Conservation (phyloP, 37 sponge, comb jelly and placozoan genomes). For the Sycon ciliatum region DNA sequence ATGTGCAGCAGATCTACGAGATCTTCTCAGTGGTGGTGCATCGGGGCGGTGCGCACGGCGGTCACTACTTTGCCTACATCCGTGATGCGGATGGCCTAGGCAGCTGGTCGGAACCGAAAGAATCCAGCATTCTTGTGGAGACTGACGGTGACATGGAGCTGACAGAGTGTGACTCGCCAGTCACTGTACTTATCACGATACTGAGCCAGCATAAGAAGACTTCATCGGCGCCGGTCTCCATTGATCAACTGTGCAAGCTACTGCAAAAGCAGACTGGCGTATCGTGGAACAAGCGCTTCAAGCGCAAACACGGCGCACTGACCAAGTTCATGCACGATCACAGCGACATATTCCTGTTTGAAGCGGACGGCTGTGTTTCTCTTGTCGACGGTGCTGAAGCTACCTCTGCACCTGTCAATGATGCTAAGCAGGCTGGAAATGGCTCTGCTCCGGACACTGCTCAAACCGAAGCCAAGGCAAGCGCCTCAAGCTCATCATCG, state of each 20-base stretch:
- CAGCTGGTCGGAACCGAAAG: conserved; percentile 62
- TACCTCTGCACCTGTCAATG: too few species aligned
- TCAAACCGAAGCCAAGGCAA: too few species aligned
- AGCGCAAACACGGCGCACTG: conserved; percentile 61
- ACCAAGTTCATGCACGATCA: too few species aligned
- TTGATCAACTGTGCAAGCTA: conserved; percentile 51
- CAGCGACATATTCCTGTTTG: too few species aligned
- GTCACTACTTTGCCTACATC: conserved; percentile 78
- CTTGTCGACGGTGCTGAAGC: too few species aligned
- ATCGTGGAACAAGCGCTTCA: conserved; percentile 81
- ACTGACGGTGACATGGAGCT: conserved; percentile 34
- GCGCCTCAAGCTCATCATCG: not conserved
- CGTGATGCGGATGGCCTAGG: conserved; percentile 66
- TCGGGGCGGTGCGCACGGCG: conserved; percentile 83
- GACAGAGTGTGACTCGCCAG: conserved; percentile 56
- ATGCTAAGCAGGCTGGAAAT: too few species aligned
- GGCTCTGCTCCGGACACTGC: too few species aligned
- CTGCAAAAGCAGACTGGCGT: conserved; percentile 72
- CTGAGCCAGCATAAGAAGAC: conserved; percentile 42
- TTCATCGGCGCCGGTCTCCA: conserved; percentile 23
- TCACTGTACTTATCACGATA: conserved; percentile 43
- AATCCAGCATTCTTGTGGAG: not conserved
- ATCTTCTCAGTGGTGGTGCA: conserved; percentile 87
- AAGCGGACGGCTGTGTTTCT: too few species aligned
- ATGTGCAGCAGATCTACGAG: conserved; percentile 55